phyloP scores from a whole-genome alignment of 2,797 vertebrate species.

The Capromys pilorides region DNA sequence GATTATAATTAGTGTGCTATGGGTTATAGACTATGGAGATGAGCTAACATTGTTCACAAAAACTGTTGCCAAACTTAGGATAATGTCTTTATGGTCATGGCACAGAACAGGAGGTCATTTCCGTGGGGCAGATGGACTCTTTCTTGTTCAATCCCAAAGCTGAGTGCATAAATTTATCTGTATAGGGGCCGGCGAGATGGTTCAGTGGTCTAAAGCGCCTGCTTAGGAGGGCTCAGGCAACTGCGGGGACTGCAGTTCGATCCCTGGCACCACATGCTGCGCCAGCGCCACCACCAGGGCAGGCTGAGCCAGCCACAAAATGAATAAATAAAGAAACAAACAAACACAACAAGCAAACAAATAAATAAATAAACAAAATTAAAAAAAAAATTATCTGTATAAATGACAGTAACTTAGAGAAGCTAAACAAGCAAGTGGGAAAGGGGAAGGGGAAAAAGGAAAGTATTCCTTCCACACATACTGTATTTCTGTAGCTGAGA shows the following conservation, averaged over 20 bases:
- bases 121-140: background rate
- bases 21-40: background rate
- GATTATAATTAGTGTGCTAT: too few species aligned
- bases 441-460: background rate
- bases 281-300: too few species aligned
- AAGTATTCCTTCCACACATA: background rate
- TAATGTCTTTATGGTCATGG: constrained; percentile 22
- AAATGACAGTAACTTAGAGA: background rate
- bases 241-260: too few species aligned
- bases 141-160: background rate
- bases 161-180: background rate
- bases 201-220: too few species aligned
- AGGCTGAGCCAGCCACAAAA: too few species aligned
- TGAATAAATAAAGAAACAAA: too few species aligned
- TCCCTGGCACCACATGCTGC: too few species aligned
- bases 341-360: too few species aligned
- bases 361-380: too few species aligned
- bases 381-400: too few species aligned
- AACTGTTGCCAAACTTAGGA: background rate
- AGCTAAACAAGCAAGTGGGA: background rate
- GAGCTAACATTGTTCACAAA: constrained; percentile 33
- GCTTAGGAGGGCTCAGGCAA: too few species aligned
- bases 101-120: constrained; percentile 52
- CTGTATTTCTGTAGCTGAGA: background rate
- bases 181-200: too few species aligned